phyloP scores from a whole-genome alignment of 2,113 vertebrate species.

The Alligator mississippiensis region DNA sequence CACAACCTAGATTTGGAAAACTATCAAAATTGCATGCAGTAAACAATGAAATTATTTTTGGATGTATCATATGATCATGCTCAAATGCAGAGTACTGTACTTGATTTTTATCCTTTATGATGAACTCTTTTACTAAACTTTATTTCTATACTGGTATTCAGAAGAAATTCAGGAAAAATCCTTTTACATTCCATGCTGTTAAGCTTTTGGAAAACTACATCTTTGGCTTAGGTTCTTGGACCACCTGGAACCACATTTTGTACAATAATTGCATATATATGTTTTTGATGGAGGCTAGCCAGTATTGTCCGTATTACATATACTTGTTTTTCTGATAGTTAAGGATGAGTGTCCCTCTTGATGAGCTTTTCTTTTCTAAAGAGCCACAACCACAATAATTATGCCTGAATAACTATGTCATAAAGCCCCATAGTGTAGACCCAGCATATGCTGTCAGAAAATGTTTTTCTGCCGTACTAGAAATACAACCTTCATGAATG shows the following conservation, averaged over 20 bases:
- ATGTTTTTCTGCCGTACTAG: too few relatives aligned
- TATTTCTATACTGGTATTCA: neutral
- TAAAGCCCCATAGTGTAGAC: too few relatives aligned
- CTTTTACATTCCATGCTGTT: neutral
- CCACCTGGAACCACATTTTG: neutral
- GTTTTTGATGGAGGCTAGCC: too few relatives aligned
- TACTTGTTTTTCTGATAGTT: neutral
- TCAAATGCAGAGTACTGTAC: neutral
- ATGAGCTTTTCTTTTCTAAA: slow-evolving; percentile 5
- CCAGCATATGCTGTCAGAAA: too few relatives aligned
- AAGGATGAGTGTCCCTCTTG: neutral
- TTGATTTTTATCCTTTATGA: neutral
- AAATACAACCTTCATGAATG: too few relatives aligned
- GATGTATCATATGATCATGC: neutral
- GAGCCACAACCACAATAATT: too few relatives aligned
- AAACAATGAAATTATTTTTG: neutral
- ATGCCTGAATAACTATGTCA: too few relatives aligned
- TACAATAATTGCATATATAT: neutral
- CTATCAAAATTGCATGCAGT: neutral
- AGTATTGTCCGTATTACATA: too few relatives aligned
- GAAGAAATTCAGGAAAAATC: neutral
- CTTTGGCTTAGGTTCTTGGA: neutral
- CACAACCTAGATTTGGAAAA: neutral
- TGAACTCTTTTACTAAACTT: neutral
- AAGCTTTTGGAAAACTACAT: neutral